Evolutionary conservation across 1,140 invertebrate genomes (phyloP), one percentile per base, ranked within the genome.

Genomic region (Chironomus tepperi): DNA sequence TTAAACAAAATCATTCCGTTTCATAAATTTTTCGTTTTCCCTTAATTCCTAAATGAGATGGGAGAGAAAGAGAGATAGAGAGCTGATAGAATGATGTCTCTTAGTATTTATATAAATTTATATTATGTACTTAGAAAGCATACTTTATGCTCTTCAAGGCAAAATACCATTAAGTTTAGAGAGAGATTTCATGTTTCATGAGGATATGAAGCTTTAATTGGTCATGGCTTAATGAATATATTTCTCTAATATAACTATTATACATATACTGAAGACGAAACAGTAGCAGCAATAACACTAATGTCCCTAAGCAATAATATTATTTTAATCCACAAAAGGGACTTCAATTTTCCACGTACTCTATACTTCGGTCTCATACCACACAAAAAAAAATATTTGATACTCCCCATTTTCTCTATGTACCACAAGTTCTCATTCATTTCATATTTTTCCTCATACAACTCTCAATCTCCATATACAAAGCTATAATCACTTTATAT

Each of bases 291-390:
- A 67, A 16, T n/a, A 19, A 10, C 65, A 70, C 16, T 16, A 70
- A 70, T 70, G 16, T 70, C 65, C 65, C 65, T 18, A 70, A 70
- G 65, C 65, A 70, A 70, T 70, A 70, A 70, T 70, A 70, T 70
- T 70, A 70, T 21, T 70, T 18, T 18, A 16, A 70, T 18, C n/a
- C 65, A 70, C 65, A 70, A 70, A 57, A 70, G 65, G 65, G 65
- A 70, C 65, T 70, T 18, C 6, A 67, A 67, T 67, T 70, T 18
- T 70, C 18, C 65, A 70, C 65, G 65, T 70, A 19, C 65, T 70
- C 47, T 12, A 57, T 57, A 57, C 15, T n/a, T 57, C 5, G 1
- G 24, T 34, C 47, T 57, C 47, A 57, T 57, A 12, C n/a, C 47
- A n/a, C 12, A n/a, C 47, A 57, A 57, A 57, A 57, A 57, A n/a